phyloP scores from a whole-genome alignment of 2,797 vertebrate genomes.

The Ammospiza maritima region DNA sequence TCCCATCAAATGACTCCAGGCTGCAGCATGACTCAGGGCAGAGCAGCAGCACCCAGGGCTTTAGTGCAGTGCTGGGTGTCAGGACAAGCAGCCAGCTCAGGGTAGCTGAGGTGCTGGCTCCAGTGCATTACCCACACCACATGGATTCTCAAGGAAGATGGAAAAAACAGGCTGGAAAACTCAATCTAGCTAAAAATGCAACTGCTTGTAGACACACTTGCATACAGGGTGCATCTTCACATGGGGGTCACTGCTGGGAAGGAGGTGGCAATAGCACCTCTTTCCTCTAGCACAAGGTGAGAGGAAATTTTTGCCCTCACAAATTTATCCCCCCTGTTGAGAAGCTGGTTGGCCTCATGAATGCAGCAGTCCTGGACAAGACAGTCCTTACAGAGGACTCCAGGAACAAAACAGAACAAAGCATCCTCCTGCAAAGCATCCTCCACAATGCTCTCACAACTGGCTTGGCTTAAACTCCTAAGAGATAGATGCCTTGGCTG shows the following conservation, averaged over 20 bases:
- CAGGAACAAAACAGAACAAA: neutral
- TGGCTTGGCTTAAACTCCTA: neutral
- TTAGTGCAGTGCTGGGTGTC: accelerated
- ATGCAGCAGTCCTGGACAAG: neutral
- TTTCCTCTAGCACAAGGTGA: neutral
- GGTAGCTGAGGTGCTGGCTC: neutral
- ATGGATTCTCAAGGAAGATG: accelerated
- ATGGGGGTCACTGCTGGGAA: neutral
- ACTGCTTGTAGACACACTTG: neutral
- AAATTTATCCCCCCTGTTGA: neutral
- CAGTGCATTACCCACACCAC: neutral
- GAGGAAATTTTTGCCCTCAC: neutral
- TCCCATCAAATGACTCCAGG: neutral
- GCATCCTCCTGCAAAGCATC: neutral
- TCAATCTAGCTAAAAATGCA: neutral
- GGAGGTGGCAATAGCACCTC: neutral
- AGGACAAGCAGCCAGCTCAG: neutral
- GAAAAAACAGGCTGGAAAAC: neutral
- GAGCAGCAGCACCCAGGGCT: neutral
- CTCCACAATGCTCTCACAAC: neutral
- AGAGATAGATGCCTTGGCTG: neutral
- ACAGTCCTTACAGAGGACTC: neutral
- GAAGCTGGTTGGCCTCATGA: neutral
- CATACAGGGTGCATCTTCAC: neutral
- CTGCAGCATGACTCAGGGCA: neutral